These are phyloP conservation scores for Corvus cornix DNA, from an alignment of 2,113 vertebrate genomes.

Conservation along the genomic window DNA sequence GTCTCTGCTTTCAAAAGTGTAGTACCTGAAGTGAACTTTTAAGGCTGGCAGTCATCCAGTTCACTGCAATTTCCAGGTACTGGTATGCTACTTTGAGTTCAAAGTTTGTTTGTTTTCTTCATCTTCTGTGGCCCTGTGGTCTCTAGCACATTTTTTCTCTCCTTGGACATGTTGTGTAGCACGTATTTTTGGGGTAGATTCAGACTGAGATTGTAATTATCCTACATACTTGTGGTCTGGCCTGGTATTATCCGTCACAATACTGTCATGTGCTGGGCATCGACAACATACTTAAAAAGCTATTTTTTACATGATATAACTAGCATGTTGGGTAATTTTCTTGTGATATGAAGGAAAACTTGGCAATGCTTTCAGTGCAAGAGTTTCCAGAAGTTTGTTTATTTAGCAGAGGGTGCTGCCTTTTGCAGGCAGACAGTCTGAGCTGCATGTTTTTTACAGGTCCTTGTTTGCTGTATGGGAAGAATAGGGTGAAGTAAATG, in stretches of 20 bases:
- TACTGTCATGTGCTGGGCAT: conserved; percentile 13
- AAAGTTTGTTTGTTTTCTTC: neutral
- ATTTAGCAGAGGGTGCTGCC: neutral
- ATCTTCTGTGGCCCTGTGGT: neutral
- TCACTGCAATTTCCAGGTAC: neutral
- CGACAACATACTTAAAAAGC: neutral
- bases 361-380: neutral
- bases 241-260: conserved; percentile 9
- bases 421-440: neutral
- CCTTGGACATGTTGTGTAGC: neutral
- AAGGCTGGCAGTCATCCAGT: neutral
- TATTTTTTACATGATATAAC: neutral
- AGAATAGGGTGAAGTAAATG: neutral
- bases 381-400: neutral
- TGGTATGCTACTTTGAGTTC: neutral
- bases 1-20: neutral
- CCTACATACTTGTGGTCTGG: conserved; percentile 44
- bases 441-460: neutral
- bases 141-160: conserved; percentile 8
- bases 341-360: neutral
- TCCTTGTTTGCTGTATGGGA: neutral
- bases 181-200: conserved; percentile 14
- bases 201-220: neutral
- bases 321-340: neutral
- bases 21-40: neutral